Evolutionary conservation across 2,888 invertebrate genomes (phyloP).

Genomic region (Nomada hirtipes): DNA sequence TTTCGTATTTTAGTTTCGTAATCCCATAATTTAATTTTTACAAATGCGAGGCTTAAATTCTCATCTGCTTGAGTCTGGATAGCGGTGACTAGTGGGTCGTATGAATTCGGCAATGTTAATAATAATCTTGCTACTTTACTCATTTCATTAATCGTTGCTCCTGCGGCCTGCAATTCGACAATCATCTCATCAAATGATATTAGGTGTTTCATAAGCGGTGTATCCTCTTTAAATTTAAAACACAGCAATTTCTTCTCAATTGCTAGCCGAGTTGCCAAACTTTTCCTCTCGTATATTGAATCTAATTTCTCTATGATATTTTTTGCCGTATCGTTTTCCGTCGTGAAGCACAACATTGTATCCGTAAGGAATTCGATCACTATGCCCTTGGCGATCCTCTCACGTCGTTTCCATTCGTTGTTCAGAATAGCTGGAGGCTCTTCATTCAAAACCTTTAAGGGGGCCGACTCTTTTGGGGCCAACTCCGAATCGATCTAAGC

Average conservation of each 20-base stretch:
- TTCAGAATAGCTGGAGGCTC: background rate
- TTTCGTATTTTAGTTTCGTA: too few relatives aligned
- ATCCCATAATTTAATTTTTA: too few relatives aligned
- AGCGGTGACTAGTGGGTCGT: too few relatives aligned
- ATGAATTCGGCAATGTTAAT: too few relatives aligned
- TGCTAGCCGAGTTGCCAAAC: background rate
- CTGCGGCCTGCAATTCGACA: background rate
- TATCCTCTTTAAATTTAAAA: background rate
- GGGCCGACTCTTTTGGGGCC: too few relatives aligned
- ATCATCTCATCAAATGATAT: background rate
- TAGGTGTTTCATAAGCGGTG: background rate
- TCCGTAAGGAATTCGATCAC: background rate
- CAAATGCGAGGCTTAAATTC: too few relatives aligned
- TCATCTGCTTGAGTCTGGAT: too few relatives aligned
- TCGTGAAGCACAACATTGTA: background rate
- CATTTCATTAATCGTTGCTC: too few relatives aligned
- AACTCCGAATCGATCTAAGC: too few relatives aligned
- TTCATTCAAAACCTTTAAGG: background rate
- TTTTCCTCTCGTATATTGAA: background rate
- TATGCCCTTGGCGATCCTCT: background rate
- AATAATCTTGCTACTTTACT: too few relatives aligned
- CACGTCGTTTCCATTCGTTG: background rate
- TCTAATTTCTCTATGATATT: background rate
- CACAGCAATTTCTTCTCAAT: background rate
- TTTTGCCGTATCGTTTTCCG: background rate